Base-by-base conservation (phyloP, 2,797 vertebrate genomes). In the Chiropotes sagulatus region DNA sequence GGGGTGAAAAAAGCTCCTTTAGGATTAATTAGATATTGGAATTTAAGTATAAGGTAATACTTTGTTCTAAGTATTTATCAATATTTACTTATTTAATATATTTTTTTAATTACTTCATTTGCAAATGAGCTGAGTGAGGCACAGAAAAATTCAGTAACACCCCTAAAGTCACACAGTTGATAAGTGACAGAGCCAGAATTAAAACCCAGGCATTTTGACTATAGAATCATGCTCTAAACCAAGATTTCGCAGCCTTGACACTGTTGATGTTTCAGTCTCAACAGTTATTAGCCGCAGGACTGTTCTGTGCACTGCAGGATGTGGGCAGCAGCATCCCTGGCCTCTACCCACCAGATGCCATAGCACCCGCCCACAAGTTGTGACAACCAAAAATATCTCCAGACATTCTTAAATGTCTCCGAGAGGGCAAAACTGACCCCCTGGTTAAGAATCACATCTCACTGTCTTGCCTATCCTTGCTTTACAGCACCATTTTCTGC, bases 61-160 rank as follows among this genome's bases (percentile, higher is more conserved):
- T 44, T 15, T 73, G 9, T 30, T 84, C 46, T 57, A 87, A 46
- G 8, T 84, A 41, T 33, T 39, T 76, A 48, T 64, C 79, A 67
- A n/a, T 39, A 52, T 20, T 41, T 75, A 50, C 14, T 57, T 54
- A 80, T 75, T 79, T 50, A n/a, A 12, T 78, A 54, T 0, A 0
- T 88, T 91, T 70, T 92, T 28, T 81, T 36, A 75, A n/a, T n/a
- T 70, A 52, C 26, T 39, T 36, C 33, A 30, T 57, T 88, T 83
- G 80, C 28, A 36, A 28, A 84, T 78, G 72, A 75, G 4, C 52
- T 75, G 64, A 88, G 44, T 54, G 39, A 90, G 46, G 14, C 46
- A 14, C 39, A 57, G 72, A 80, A 84, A 88, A 50, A 13, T 50
- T 72, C 9, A 83, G 24, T 14, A 20, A 83, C 28, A 79, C 75